Evolutionary conservation across 2,888 invertebrate genomes (phyloP).

Genomic region (Melieria crassipennis): DNA sequence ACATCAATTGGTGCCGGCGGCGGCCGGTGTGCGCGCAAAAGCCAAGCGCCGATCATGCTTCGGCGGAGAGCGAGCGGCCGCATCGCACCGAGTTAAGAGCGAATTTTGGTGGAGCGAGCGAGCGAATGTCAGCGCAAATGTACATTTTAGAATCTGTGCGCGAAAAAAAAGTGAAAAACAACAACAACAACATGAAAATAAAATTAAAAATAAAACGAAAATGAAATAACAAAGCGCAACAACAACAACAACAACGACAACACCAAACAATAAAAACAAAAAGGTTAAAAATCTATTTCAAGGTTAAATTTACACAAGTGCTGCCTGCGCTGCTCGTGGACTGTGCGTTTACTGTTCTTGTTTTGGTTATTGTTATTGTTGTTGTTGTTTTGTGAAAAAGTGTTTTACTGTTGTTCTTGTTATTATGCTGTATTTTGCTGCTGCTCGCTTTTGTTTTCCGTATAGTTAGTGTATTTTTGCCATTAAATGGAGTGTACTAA

Average conservation of each 20-base stretch:
- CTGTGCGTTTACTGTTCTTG: background rate
- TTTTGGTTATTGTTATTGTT: conserved; percentile 6
- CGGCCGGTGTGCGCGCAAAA: no score
- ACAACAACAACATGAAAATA: background rate
- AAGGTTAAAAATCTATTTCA: conserved; percentile 42
- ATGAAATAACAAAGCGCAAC: conserved; percentile 12
- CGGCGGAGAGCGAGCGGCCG: no score
- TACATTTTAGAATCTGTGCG: background rate
- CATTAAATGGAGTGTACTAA: background rate
- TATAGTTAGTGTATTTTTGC: background rate
- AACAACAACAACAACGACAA: conserved; percentile 20
- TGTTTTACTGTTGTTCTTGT: background rate
- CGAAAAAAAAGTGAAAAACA: conserved; percentile 2
- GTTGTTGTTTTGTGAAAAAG: background rate
- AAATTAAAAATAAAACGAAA: conserved; percentile 12
- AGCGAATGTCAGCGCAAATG: background rate
- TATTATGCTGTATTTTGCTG: conserved; percentile 1
- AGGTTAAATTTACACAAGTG: conserved; percentile 41
- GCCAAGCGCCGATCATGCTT: no score
- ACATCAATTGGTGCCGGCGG: no score
- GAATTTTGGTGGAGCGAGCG: background rate
- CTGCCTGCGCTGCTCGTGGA: conserved; percentile 10
- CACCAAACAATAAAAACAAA: conserved; percentile 27
- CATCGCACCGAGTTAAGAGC: no score
- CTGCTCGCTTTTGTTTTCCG: background rate